These are phyloP conservation scores for Pseudorasbora parva DNA, from an alignment of 2,113 vertebrate genomes.

Conservation along the genomic window DNA sequence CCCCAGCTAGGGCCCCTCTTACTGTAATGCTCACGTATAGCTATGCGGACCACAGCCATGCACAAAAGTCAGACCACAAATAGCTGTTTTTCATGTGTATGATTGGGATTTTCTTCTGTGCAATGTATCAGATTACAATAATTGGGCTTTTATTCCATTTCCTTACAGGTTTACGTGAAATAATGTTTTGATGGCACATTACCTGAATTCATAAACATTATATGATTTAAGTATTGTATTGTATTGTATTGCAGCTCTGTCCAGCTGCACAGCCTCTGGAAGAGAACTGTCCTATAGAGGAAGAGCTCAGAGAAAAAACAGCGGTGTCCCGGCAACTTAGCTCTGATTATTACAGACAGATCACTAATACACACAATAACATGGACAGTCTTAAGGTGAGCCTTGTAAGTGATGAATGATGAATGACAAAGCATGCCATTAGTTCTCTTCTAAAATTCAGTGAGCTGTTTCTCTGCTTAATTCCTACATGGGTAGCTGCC, in stretches of 20 bases:
- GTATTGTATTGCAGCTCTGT: constrained; percentile 44
- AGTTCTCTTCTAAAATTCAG: background rate
- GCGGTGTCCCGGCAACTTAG: constrained; percentile 56
- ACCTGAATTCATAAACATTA: background rate
- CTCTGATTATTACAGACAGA: constrained; percentile 74
- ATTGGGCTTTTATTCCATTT: constrained; percentile 9
- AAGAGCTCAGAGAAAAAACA: constrained; percentile 60
- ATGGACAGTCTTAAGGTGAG: constrained; percentile 79
- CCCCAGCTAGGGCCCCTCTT: background rate
- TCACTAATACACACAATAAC: constrained; percentile 63
- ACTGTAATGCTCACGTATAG: background rate
- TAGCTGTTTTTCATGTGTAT: constrained; percentile 13
- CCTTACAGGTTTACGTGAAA: constrained; percentile 1
- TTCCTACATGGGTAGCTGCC: background rate
- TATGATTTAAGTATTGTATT: background rate
- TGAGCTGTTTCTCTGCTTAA: background rate
- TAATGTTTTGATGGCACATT: constrained; percentile 5
- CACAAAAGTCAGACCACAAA: constrained; percentile 17
- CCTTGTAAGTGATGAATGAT: background rate
- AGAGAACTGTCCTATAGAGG: constrained; percentile 53
- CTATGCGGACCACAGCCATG: background rate
- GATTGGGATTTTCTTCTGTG: background rate
- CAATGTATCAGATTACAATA: background rate
- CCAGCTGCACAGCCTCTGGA: constrained; percentile 57
- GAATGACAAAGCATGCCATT: background rate